Evolutionary conservation across 2,113 vertebrate species (phyloP).

Genomic region (Zosterops pallidus): DNA sequence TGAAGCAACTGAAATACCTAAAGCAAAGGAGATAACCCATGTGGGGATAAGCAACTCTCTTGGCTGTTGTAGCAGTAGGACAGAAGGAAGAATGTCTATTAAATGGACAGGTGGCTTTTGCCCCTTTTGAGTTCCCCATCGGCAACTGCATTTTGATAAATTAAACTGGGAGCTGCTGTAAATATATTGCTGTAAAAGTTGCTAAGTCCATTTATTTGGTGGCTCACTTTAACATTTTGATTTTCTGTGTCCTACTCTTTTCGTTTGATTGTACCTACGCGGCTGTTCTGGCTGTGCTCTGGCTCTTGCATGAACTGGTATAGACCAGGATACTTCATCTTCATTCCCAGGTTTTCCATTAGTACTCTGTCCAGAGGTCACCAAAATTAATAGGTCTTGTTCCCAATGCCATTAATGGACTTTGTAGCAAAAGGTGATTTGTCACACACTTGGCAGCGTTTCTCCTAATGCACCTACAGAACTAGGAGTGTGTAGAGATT

Average conservation of each 20-base stretch:
- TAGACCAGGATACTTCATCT: not conserved
- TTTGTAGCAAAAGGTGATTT: not conserved
- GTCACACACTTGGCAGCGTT: not conserved
- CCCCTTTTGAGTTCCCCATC: not conserved
- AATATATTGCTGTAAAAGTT: not conserved
- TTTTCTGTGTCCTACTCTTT: not conserved
- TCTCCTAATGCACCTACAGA: not conserved
- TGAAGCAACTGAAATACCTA: not conserved
- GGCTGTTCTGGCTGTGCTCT: not conserved
- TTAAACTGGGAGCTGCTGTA: not conserved
- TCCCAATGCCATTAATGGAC: not conserved
- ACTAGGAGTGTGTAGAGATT: not conserved
- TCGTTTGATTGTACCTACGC: not conserved
- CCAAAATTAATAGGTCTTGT: not conserved
- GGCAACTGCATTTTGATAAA: not conserved
- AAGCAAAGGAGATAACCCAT: not conserved
- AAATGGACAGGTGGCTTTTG: not conserved
- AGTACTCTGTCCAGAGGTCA: not conserved
- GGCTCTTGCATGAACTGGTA: not conserved
- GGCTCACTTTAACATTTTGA: not conserved
- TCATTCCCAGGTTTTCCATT: not conserved
- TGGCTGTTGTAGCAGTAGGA: not conserved
- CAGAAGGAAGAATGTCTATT: not conserved
- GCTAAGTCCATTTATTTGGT: not conserved
- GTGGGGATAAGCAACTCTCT: not conserved